Conservation (phyloP, 2,797 vertebrate genomes). For the Syngnathus acus region DNA sequence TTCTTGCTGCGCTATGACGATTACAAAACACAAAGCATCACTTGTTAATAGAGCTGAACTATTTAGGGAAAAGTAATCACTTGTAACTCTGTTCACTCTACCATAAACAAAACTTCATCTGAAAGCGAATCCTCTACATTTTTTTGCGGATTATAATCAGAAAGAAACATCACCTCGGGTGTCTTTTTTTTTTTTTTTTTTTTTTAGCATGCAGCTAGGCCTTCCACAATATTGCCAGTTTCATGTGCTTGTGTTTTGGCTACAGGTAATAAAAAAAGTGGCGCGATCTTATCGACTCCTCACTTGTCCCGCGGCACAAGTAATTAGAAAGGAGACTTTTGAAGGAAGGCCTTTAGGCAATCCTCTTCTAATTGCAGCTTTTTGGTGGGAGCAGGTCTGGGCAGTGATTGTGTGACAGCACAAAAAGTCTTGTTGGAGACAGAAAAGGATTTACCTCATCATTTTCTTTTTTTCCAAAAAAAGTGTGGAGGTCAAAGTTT, state of each 20-base stretch:
- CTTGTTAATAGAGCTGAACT: background rate
- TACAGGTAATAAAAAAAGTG: constrained; percentile 74
- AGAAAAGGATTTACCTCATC: constrained; percentile 58
- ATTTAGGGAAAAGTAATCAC: no score
- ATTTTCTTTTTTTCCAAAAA: constrained; percentile 36
- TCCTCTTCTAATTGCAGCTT: constrained; percentile 81
- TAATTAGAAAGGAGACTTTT: constrained; percentile 87
- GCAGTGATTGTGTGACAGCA: constrained; percentile 74
- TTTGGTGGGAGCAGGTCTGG: constrained; percentile 77
- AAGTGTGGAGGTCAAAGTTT: constrained; percentile 62
- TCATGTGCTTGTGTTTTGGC: constrained; percentile 61
- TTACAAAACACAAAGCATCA: constrained; percentile 19
- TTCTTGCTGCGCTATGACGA: constrained; percentile 41
- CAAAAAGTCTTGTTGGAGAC: constrained; percentile 27
- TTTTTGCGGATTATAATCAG: constrained; percentile 78
- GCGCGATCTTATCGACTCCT: constrained; percentile 82
- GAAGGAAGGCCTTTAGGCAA: constrained; percentile 74
- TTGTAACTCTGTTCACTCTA: constrained; percentile 17
- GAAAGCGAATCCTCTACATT: constrained; percentile 74
- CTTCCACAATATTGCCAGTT: constrained; percentile 19
- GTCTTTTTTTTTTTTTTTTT: constrained; percentile 22
- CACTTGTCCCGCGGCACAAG: constrained; percentile 76
- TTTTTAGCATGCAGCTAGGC: constrained; percentile 31
- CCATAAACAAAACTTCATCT: constrained; percentile 63
- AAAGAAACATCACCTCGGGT: constrained; percentile 70